Evolutionary conservation across 2,113 vertebrate genomes (phyloP).

Genomic region (Calonectris borealis): DNA sequence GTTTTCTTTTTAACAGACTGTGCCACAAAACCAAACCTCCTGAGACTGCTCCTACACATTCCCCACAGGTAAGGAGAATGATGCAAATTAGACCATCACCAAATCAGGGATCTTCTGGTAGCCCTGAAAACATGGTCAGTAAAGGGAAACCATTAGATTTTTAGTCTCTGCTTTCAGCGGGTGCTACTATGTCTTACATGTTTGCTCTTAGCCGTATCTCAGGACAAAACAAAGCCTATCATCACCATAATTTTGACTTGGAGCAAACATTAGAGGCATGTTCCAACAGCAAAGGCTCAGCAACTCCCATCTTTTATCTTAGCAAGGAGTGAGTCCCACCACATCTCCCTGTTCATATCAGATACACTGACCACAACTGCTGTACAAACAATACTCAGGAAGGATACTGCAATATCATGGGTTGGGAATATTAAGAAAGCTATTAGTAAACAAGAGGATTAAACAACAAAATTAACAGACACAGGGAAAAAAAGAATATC

Average conservation of each 20-base stretch:
- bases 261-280: background rate
- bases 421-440: background rate
- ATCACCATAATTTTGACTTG: background rate
- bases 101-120: background rate
- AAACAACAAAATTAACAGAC: background rate
- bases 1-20: background rate
- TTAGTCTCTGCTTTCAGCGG: background rate
- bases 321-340: background rate
- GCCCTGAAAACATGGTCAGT: background rate
- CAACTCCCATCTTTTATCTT: background rate
- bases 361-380: background rate
- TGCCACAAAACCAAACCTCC: background rate
- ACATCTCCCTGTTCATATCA: background rate
- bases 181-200: background rate
- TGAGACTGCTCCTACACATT: background rate
- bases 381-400: background rate
- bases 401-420: background rate
- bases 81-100: background rate
- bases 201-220: background rate
- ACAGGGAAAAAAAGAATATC: background rate
- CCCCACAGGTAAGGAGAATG: constrained; percentile 37
- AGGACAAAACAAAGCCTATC: background rate
- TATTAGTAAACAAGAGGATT: background rate
- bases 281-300: background rate
- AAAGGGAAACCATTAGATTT: background rate